A percentile compares a stretch with the other conserved stretches of the same genome.
These are phyloP conservation scores for Panagrolaimus sp. DNA, from an alignment of 1,140 invertebrate species.

Conservation along the genomic window DNA sequence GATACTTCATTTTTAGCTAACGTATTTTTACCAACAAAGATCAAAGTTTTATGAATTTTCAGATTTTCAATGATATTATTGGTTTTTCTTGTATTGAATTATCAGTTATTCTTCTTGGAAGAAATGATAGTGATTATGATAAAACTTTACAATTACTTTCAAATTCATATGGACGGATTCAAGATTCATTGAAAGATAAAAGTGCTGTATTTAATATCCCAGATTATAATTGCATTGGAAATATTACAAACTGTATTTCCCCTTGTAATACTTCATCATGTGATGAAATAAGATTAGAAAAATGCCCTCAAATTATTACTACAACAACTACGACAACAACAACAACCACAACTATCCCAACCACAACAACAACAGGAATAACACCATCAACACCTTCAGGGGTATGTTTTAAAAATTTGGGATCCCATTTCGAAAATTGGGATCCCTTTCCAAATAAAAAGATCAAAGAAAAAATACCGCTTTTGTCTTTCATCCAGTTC, in stretches of 20 bases:
- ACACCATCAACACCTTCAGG: no score
- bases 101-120: background rate
- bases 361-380: no score
- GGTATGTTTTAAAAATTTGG: no score
- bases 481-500: no score
- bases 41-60: background rate
- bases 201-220: background rate
- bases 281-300: background rate
- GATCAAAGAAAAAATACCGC: no score
- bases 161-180: background rate
- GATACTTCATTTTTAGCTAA: no score
- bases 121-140: background rate
- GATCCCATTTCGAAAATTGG: no score
- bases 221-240: background rate
- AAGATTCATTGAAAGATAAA: background rate
- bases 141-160: background rate
- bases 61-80: background rate
- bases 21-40: no score
- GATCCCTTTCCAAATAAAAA: no score
- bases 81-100: background rate
- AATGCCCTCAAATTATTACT: background rate
- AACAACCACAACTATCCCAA: background rate
- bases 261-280: conserved; percentile 1
- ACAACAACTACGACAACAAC: background rate
- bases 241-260: background rate